These are phyloP conservation scores for Biston betularia DNA, from an alignment of 2,888 invertebrate species.

Conservation along the genomic window DNA sequence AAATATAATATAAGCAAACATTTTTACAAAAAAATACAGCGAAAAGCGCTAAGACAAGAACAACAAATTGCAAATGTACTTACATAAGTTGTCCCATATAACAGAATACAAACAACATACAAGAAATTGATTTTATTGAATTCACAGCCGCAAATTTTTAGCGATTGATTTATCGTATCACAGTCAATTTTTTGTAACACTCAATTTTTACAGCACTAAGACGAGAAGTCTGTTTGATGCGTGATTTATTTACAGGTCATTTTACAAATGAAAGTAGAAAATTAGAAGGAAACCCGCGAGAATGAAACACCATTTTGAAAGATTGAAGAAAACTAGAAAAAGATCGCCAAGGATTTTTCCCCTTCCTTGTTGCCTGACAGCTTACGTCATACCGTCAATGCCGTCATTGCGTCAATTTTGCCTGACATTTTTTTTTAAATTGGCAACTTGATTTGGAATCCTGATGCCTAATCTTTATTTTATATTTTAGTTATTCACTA, in stretches of 20 bases:
- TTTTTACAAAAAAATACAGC: background rate
- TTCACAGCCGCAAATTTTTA: constrained; percentile 43
- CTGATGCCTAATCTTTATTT: no score
- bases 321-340: constrained; percentile 65
- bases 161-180: constrained; percentile 42
- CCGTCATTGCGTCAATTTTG: constrained; percentile 47
- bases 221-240: constrained; percentile 51
- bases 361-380: constrained; percentile 64
- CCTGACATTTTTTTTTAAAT: no score
- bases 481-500: no score
- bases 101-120: constrained; percentile 76
- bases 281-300: constrained; percentile 78
- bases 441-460: no score
- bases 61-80: constrained; percentile 70
- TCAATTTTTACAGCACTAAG: constrained; percentile 56
- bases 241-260: constrained; percentile 65
- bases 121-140: constrained; percentile 68
- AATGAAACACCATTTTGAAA: constrained; percentile 83
- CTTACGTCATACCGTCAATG: constrained; percentile 59
- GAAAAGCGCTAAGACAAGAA: constrained; percentile 28
- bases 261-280: constrained; percentile 67
- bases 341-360: constrained; percentile 78
- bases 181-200: constrained; percentile 49
- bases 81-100: constrained; percentile 81
- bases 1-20: background rate